A percentile compares a stretch with the other conserved stretches of the same genome.
Evolutionary conservation across 2,888 invertebrate genomes (phyloP).

Genomic region (Cheilosia grossa): DNA sequence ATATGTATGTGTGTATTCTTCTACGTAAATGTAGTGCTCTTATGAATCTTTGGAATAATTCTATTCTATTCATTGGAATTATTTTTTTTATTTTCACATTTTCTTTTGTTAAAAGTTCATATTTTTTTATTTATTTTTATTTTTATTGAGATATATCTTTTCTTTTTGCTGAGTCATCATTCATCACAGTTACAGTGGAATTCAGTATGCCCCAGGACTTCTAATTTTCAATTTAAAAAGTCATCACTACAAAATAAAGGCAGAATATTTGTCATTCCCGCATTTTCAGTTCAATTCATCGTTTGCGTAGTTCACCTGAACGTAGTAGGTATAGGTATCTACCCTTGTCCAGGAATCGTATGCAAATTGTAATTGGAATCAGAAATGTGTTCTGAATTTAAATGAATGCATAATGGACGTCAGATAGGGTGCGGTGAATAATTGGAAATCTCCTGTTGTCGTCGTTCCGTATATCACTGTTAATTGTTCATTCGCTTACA

Average conservation of each 20-base stretch:
- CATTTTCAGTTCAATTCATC: slow-evolving; percentile 50
- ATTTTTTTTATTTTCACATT: slow-evolving; percentile 66
- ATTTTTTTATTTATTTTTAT: too few species aligned
- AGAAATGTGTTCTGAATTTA: slow-evolving; percentile 48
- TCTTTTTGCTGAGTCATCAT: slow-evolving; percentile 69
- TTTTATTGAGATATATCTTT: slow-evolving; percentile 68
- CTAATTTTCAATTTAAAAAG: not conserved
- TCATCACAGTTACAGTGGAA: not conserved
- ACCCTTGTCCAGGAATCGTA: slow-evolving; percentile 16
- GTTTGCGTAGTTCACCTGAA: slow-evolving; percentile 4
- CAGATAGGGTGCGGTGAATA: not conserved
- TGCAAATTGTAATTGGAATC: slow-evolving; percentile 57
- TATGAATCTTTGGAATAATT: slow-evolving; percentile 49
- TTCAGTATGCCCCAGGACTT: slow-evolving; percentile 14
- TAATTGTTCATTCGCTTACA: slow-evolving; percentile 26
- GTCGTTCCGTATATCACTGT: slow-evolving; percentile 1
- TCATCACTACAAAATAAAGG: not conserved
- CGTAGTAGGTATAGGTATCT: not conserved
- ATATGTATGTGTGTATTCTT: slow-evolving; percentile 60
- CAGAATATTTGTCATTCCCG: slow-evolving; percentile 11
- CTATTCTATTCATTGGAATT: slow-evolving; percentile 57
- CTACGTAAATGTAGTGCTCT: slow-evolving; percentile 31
- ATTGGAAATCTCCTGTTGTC: slow-evolving; percentile 13
- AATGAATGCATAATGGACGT: slow-evolving; percentile 17
- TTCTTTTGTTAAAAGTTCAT: slow-evolving; percentile 7